Base-by-base conservation (phyloP, 2,797 vertebrate genomes). In the Amphiprion clarkii region DNA sequence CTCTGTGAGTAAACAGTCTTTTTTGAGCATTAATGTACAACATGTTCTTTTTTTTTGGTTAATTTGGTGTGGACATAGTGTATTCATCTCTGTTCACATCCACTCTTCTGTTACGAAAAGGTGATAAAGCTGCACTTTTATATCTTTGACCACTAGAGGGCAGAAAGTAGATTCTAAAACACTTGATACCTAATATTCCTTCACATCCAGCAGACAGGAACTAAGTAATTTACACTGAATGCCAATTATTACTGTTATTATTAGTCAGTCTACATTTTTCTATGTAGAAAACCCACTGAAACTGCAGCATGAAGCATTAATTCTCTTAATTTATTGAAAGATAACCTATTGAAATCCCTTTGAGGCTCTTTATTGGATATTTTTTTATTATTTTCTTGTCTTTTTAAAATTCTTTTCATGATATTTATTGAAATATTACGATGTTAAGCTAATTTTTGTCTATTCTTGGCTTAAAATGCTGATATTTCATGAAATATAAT, bases 1-100 rank as follows among this genome's bases (percentile, higher is more conserved):
- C 83, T 21, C 57, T 69, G 90, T 93, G 77, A 88, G 91, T 19
- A 21, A 23, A 23, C 23, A 12, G 7, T 25, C 4, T 6, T 49
- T 44, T 36, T 3, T 27, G 3, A 33, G 21, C 7, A 21, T 2
- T 16, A 21, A 16, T 42, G 23, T 33, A 49, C 23, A 12, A 23
- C 11, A 21, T 42, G 17, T 51, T 72, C 44, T 0, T 9, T 31
- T 53, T 17, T 11, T 21, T 21, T 6, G 9, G 9, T 51, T 23
- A 0, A 36, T 60, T n/a, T 23, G 27, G 48, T n/a, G 33, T 7
- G 21, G 10, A 29, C 31, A 48, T 3, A 36, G 7, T 6, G 1
- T 1, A 8, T 6, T 7, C 7, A 7, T 33, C 33, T 33, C 33
- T 33, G 2, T 8, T 33, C 39, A 11, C 0, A 16, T 63, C 23